Percentiles rank a stretch among this genome's conserved stretches.
Conservation (phyloP, 1,140 invertebrate genomes). For the Procambarus clarkii region DNA sequence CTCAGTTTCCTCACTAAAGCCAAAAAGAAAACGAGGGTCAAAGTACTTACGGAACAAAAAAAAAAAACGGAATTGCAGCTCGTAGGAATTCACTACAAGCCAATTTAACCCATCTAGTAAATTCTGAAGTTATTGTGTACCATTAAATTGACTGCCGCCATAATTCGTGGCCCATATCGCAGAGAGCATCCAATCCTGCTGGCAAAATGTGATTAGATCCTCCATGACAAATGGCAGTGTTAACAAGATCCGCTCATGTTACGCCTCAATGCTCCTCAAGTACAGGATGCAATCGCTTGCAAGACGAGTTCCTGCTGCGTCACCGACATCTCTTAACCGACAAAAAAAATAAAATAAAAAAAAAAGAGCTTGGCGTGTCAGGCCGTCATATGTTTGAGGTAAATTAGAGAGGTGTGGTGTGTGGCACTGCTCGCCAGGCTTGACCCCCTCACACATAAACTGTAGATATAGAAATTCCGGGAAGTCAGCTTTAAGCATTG, state of each 20-base stretch:
- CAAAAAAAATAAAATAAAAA: not conserved
- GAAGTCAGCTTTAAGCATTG: not conserved
- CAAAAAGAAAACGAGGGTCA: not conserved
- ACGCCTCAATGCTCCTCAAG: not conserved
- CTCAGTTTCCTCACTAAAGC: not conserved
- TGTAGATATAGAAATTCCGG: not conserved
- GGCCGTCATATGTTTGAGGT: not conserved
- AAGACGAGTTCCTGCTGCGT: not conserved
- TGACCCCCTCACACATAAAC: not conserved
- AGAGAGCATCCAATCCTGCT: not conserved
- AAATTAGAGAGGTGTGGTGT: not conserved
- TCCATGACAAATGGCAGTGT: not conserved
- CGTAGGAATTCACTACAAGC: not conserved
- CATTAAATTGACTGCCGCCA: not conserved
- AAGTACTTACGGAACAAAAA: not conserved
- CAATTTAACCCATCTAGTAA: not conserved
- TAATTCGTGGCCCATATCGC: not conserved
- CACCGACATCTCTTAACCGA: not conserved
- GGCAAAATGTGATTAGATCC: conserved; percentile 3
- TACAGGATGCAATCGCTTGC: not conserved
- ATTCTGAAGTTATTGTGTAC: not conserved
- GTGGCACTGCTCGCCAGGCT: not conserved
- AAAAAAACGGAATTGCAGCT: not conserved
- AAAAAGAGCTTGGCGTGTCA: not conserved
- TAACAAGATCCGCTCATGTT: not conserved